Conservation (phyloP, 2,113 vertebrate species). For the Lepidiolamprologus cunningtoni region DNA sequence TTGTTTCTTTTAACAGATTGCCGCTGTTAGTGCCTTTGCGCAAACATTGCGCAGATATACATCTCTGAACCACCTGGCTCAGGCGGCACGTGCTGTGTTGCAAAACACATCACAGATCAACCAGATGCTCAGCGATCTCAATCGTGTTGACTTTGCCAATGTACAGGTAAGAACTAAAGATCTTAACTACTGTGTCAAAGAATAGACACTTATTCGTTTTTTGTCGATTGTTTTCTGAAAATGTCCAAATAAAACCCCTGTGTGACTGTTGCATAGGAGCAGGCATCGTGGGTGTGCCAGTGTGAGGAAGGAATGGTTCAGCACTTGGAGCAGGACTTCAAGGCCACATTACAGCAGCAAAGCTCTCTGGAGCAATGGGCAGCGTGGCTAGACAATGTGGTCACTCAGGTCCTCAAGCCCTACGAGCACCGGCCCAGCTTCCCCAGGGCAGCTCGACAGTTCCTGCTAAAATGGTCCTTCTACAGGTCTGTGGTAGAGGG, state of each 20-base stretch:
- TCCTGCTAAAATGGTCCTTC: constrained; percentile 98
- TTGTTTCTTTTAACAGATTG: constrained; percentile 71
- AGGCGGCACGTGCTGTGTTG: constrained; percentile 91
- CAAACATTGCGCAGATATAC: constrained; percentile 96
- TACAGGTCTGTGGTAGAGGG: constrained; percentile 69
- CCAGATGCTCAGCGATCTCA: constrained; percentile 99
- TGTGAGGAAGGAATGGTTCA: constrained; percentile 94
- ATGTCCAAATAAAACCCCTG: not conserved
- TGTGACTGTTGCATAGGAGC: constrained; percentile 73
- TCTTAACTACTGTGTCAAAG: not conserved
- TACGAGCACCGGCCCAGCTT: constrained; percentile 87
- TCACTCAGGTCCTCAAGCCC: constrained; percentile 89
- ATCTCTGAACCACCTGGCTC: constrained; percentile 95
- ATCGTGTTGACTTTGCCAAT: constrained; percentile 95
- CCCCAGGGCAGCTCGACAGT: constrained; percentile 91
- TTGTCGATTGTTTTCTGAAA: not conserved
- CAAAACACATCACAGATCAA: constrained; percentile 98
- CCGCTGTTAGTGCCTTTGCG: constrained; percentile 93
- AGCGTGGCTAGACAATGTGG: constrained; percentile 89
- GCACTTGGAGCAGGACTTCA: constrained; percentile 96
- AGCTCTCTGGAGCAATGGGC: constrained; percentile 99
- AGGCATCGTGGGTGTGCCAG: constrained; percentile 98
- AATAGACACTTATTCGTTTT: not conserved
- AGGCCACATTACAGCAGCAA: constrained; percentile 93
- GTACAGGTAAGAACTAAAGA: constrained; percentile 79